A percentile compares a stretch with the other conserved stretches of the same genome.
Evolutionary conservation across 2,113 vertebrate species (phyloP).

Genomic region (Tor tambroides): DNA sequence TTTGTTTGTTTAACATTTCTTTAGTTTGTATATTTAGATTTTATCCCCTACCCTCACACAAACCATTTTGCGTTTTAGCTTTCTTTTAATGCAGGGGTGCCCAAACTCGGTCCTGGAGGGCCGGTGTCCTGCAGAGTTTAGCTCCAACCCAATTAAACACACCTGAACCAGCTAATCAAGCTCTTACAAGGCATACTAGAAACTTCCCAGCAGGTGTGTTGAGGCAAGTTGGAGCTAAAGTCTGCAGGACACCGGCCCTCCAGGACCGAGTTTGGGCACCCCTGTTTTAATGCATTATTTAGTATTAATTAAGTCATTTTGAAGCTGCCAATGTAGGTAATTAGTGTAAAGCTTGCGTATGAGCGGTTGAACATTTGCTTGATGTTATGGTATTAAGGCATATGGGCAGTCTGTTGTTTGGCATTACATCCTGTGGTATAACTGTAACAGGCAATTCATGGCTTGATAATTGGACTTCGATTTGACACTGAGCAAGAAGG

Average conservation of each 20-base stretch:
- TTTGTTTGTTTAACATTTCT: not conserved
- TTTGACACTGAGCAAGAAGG: conserved; percentile 67
- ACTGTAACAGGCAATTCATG: conserved; percentile 32
- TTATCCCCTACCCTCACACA: not conserved
- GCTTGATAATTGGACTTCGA: conserved; percentile 75
- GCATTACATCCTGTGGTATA: conserved; percentile 27
- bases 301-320: not conserved
- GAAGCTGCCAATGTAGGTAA: not conserved
- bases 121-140: too few relatives aligned
- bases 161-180: too few relatives aligned
- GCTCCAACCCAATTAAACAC: too few relatives aligned
- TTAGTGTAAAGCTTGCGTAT: not conserved
- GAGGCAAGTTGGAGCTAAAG: too few relatives aligned
- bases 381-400: not conserved
- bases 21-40: not conserved
- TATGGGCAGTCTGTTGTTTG: not conserved
- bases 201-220: too few relatives aligned
- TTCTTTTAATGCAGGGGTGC: not conserved
- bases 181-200: too few relatives aligned
- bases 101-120: too few relatives aligned
- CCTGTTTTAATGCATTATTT: too few relatives aligned
- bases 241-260: too few relatives aligned
- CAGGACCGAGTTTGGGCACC: too few relatives aligned
- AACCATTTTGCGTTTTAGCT: not conserved
- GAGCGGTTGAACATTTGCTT: not conserved